Base-by-base conservation (phyloP, 1,140 invertebrate species). In the Sesamia nonagrioides region DNA sequence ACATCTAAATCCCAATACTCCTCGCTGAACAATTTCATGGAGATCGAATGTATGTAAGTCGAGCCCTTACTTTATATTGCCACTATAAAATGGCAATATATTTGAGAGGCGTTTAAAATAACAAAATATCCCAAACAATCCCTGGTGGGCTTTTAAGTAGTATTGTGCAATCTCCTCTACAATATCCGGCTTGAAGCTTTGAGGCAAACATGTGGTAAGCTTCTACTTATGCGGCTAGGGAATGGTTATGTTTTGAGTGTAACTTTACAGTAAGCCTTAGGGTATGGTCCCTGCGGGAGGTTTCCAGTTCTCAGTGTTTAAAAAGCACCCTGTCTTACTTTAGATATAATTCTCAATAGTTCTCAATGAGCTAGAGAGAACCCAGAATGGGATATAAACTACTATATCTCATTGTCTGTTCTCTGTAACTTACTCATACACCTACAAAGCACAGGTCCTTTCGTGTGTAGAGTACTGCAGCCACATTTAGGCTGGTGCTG, bases 121-220 rank as follows among this genome's bases (percentile, higher is more conserved):
- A 77, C 74, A 66, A 68, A 54, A 77, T 77, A 54, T 77, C 60
- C 15, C 11, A 33, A 61, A 77, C 60, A 68, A 77, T 54, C 74
- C 74, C 58, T 60, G 2, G 60, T 68, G 61, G 74, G 74, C 69
- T 66, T 66, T 74, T 63, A 52, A 54, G 60, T 73, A 82, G 73
- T 71, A 71, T 61, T 78, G 60, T 78, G 75, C 82, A 82, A 82
- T 82, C 80, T 82, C 82, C 80, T 79, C 77, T 45, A 75, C 77
- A 84, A 84, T 84, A 81, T 84, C 82, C 82, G 82, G 72, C 74
- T 68, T 83, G 75, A 77, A 77, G 68, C 60, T 77, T 76, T 77
- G 74, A 52, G 56, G 56, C 56, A 75, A 58, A 75, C 58, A 42
- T 75, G 60, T 18, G 11, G 56, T 6, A 8, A 40, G 58, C 15